These are phyloP conservation scores for Amphilophus citrinellus DNA, from an alignment of 2,113 vertebrate genomes.

Conservation along the genomic window DNA sequence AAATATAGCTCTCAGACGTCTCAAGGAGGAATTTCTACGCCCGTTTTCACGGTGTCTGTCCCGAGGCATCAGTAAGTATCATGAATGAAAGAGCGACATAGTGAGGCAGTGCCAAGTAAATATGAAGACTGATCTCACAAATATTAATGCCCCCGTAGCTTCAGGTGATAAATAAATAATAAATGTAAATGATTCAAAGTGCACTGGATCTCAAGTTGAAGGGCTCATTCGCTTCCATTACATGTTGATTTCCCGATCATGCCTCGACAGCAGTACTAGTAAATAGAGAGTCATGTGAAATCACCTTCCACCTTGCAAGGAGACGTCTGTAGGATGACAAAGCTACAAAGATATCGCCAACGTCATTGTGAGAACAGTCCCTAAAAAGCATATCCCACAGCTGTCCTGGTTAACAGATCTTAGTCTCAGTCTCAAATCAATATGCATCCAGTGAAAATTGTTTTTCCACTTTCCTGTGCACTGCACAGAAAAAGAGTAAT, in stretches of 20 bases:
- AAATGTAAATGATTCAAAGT: conserved; percentile 40
- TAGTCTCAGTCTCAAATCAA: conserved; percentile 42
- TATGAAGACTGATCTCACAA: conserved; percentile 8
- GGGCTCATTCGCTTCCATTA: conserved; percentile 17
- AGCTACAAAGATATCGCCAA: conserved; percentile 37
- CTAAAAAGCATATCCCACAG: conserved; percentile 22
- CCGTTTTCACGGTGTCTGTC: conserved; percentile 59
- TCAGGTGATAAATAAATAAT: conserved; percentile 39
- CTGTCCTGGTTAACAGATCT: conserved; percentile 41
- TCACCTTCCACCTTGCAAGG: conserved; percentile 38
- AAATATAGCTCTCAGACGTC: conserved; percentile 14
- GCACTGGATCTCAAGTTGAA: conserved; percentile 32
- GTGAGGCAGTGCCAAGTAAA: conserved; percentile 28
- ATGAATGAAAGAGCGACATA: conserved; percentile 60
- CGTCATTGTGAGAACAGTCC: conserved; percentile 38
- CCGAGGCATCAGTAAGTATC: conserved; percentile 41
- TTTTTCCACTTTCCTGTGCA: conserved; percentile 19
- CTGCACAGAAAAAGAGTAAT: conserved; percentile 10
- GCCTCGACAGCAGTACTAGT: conserved; percentile 37
- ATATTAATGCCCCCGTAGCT: conserved; percentile 7
- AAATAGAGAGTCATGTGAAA: conserved; percentile 56
- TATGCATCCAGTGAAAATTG: conserved; percentile 40
- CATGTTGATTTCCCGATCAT: conserved; percentile 42
- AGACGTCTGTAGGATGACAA: conserved; percentile 52
- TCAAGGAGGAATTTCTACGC: conserved; percentile 49